A percentile compares a stretch with the other conserved stretches of the same genome.
Conservation (phyloP, 1,140 invertebrate species). For the Papilio polytes region DNA sequence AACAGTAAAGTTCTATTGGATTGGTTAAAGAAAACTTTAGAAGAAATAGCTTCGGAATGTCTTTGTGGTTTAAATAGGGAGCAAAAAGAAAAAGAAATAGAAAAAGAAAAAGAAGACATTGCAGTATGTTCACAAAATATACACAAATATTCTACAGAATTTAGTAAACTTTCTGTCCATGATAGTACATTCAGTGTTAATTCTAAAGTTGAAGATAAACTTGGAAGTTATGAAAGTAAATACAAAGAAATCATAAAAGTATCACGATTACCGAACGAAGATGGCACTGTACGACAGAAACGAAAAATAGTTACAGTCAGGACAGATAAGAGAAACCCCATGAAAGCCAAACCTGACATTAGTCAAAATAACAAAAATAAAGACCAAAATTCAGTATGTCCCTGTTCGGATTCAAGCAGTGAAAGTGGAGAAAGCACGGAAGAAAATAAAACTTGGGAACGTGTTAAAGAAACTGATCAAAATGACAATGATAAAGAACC, state of each 20-base stretch:
- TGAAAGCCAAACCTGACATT: not conserved
- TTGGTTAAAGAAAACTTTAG: slow-evolving; percentile 24
- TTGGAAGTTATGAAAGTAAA: slow-evolving; percentile 32
- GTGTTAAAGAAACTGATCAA: not conserved
- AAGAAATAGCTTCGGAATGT: slow-evolving; percentile 26
- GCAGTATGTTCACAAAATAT: slow-evolving; percentile 13
- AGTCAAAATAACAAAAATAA: slow-evolving; percentile 3
- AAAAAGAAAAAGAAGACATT: not conserved
- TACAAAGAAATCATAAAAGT: slow-evolving; percentile 27
- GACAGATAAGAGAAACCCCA: slow-evolving; percentile 49
- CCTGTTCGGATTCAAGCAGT: slow-evolving; percentile 6
- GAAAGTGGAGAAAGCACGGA: not conserved
- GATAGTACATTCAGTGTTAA: slow-evolving; percentile 22
- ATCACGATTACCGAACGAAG: slow-evolving; percentile 44
- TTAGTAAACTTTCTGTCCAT: slow-evolving; percentile 30
- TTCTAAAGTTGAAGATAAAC: slow-evolving; percentile 16
- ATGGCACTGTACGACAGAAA: slow-evolving; percentile 53
- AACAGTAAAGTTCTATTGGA: not conserved
- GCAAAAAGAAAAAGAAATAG: not conserved
- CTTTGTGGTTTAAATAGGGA: not conserved
- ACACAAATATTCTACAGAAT: not conserved
- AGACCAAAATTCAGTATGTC: not conserved
- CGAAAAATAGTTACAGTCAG: slow-evolving; percentile 53
- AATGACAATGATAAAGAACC: not conserved
- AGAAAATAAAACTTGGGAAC: not conserved